Evolutionary conservation across 2,888 invertebrate species (phyloP).

Genomic region (Parascotia fuliginaria): DNA sequence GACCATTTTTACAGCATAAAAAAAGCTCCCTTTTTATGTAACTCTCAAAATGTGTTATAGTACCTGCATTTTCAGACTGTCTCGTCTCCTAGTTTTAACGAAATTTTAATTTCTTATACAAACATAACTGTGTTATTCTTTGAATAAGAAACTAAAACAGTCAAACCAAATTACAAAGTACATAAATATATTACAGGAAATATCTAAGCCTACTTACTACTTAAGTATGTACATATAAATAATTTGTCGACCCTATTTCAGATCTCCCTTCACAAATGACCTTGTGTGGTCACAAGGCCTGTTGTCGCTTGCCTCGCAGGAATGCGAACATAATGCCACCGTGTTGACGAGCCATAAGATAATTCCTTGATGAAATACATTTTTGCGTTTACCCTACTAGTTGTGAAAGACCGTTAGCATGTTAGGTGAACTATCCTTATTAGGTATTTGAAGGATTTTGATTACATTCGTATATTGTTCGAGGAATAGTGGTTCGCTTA

Average conservation of each 20-base stretch:
- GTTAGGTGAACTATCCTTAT: background rate
- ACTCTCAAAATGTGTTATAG: too few species aligned
- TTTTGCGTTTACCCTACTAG: slow-evolving; percentile 11
- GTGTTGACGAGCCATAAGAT: slow-evolving; percentile 64
- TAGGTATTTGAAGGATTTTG: background rate
- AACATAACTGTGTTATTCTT: too few species aligned
- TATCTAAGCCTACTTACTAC: slow-evolving; percentile 9
- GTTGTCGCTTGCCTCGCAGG: slow-evolving; percentile 71
- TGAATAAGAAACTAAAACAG: background rate
- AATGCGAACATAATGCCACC: slow-evolving; percentile 75
- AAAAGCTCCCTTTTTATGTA: too few species aligned
- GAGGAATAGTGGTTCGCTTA: too few species aligned
- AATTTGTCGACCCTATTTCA: slow-evolving; percentile 49
- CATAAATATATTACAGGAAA: slow-evolving; percentile 12
- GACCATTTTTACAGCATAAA: too few species aligned
- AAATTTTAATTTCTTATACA: too few species aligned
- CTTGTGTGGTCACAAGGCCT: slow-evolving; percentile 75
- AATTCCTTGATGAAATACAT: slow-evolving; percentile 45
- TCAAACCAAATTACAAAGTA: background rate
- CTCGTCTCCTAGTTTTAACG: too few species aligned
- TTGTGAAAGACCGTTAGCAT: slow-evolving; percentile 11
- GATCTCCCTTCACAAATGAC: slow-evolving; percentile 77
- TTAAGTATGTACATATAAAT: slow-evolving; percentile 27
- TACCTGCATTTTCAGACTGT: too few species aligned
- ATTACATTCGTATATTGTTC: background rate